Evolutionary conservation across 1,140 invertebrate genomes (phyloP), one percentile per base, ranked within the genome.

Genomic region (Asobara japonica): DNA sequence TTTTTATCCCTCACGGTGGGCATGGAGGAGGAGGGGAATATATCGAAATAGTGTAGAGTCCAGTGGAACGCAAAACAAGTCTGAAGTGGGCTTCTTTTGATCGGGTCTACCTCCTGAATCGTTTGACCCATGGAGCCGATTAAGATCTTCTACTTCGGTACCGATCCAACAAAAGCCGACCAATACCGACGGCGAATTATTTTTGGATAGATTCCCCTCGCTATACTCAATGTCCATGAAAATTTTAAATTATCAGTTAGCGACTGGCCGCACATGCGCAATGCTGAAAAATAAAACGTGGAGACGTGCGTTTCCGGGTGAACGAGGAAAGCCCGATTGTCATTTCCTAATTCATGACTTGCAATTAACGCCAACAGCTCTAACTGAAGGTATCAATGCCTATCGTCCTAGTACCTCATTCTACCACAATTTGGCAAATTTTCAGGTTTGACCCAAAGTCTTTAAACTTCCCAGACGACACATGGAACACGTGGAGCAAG

Each of bases 131-230:
- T 45, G 7, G 22, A 31, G 29, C 20, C 7, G 68, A 69, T 69
- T 61, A 62, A 69, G 51, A 69, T 69, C 68, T 69, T 36, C 51
- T 56, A 27, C 51, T 11, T 10, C 51, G 25, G n/a, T 33, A 36
- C 60, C 56, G 13, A 13, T 8, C 8, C 18, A 65, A 65, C 30
- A 36, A 36, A 65, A n/a, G 31, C 5, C 62, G 33, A 38, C 18
- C 16, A 38, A 11, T 10, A 56, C 22, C 51, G 20, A 5, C 6
- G 51, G 1, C 3, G 51, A 22, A 56, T 56, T 56, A 56, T 56
- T 56, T 56, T 27, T 56, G 25, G 51, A 56, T 56, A 18, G 25
- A 22, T 18, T 27, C 51, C n/a, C 22, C 51, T 56, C 3, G 51
- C 18, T 25, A 56, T 56, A 7, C 25, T 11, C 22, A 27, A 45